Conservation (phyloP, 2,113 vertebrate genomes). For the Hydrochoerus hydrochaeris region DNA sequence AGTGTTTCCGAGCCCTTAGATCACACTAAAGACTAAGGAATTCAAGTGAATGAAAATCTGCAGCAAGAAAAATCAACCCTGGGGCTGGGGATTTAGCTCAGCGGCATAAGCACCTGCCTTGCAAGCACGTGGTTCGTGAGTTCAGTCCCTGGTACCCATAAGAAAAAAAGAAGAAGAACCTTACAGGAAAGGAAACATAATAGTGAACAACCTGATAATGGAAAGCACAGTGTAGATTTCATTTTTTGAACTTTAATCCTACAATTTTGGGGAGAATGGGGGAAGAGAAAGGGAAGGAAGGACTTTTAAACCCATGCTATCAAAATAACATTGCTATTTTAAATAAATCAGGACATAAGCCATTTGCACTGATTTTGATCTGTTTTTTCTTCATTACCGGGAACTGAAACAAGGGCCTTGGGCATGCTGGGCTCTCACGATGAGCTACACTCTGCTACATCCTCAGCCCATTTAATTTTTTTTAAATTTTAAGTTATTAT, state of each 20-base stretch:
- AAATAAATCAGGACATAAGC: background rate
- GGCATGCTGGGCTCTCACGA: background rate
- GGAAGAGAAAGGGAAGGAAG: background rate
- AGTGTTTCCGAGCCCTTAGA: background rate
- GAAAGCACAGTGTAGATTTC: background rate
- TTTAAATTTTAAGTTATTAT: background rate
- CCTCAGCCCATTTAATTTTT: background rate
- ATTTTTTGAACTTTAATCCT: background rate
- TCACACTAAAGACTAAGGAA: background rate
- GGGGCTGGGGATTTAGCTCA: too few species aligned
- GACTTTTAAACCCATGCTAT: background rate
- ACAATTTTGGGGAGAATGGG: background rate
- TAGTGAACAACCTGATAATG: background rate
- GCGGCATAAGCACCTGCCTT: too few species aligned
- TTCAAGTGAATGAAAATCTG: background rate
- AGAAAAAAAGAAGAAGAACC: too few species aligned
- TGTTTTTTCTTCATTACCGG: background rate
- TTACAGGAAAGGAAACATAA: background rate
- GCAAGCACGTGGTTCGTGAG: too few species aligned
- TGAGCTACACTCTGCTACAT: background rate
- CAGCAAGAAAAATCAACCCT: constrained; percentile 26
- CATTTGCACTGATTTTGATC: background rate
- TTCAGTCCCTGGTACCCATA: too few species aligned
- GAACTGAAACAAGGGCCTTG: background rate
- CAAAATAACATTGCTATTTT: background rate